Conservation (phyloP, 2,888 invertebrate species). For the Coelopa pilipes region DNA sequence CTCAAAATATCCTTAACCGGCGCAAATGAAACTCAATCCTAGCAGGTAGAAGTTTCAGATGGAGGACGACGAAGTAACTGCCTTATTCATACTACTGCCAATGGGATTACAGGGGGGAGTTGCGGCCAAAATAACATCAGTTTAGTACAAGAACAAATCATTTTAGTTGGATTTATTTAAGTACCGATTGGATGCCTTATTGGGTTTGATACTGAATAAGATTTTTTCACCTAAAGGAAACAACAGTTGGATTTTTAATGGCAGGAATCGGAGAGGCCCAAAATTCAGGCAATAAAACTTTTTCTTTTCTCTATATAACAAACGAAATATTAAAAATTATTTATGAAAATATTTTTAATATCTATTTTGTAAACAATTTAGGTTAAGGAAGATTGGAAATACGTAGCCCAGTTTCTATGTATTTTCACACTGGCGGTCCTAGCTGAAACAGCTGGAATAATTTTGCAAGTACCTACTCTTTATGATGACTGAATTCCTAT, state of each 20-base stretch:
- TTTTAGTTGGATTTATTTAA: no score
- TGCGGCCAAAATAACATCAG: no score
- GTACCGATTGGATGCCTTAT: no score
- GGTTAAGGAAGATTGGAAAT: constrained; percentile 97
- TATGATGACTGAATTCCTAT: constrained; percentile 87
- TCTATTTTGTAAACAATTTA: constrained; percentile 58
- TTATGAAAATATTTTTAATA: constrained; percentile 18
- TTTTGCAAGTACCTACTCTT: constrained; percentile 88
- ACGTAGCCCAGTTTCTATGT: constrained; percentile 93
- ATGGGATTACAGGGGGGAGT: no score
- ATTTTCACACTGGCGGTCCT: constrained; percentile 92
- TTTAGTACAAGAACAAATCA: no score
- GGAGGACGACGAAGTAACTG: no score
- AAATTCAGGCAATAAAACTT: not conserved
- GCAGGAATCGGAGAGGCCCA: constrained; percentile 24
- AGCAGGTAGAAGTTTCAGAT: no score
- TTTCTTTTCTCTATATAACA: constrained; percentile 5
- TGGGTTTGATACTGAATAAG: no score
- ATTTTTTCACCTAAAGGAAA: constrained; percentile 20
- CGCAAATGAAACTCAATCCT: no score
- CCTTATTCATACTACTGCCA: no score
- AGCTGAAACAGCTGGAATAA: constrained; percentile 90
- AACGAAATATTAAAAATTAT: constrained; percentile 19
- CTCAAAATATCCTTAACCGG: no score
- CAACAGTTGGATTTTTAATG: constrained; percentile 32